These are phyloP conservation scores for Ariolimax columbianus DNA, from an alignment of 2,888 invertebrate genomes.

Conservation along the genomic window DNA sequence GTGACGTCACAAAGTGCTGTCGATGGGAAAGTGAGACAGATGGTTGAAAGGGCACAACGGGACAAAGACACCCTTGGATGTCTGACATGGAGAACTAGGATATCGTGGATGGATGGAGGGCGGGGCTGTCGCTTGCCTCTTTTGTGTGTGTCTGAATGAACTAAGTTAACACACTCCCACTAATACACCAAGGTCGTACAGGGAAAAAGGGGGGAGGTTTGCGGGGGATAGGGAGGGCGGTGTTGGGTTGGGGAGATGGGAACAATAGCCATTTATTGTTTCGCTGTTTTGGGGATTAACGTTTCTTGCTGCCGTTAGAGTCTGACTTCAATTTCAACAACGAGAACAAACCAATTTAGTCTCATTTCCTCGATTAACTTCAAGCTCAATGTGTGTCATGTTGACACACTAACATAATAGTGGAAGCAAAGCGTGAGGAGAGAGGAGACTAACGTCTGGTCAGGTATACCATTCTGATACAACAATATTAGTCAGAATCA, in stretches of 20 bases:
- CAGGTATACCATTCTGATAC: no score
- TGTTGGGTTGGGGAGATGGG: no score
- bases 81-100: background rate
- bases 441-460: no score
- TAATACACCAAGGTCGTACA: background rate
- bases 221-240: no score
- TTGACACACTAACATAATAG: no score
- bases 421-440: no score
- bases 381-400: no score
- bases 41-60: background rate
- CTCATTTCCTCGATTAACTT: no score
- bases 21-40: constrained; percentile 32
- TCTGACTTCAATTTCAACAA: background rate
- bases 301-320: background rate
- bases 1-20: constrained; percentile 38
- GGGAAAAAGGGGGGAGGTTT: no score
- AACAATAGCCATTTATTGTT: background rate
- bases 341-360: no score
- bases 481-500: no score
- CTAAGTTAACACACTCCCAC: background rate
- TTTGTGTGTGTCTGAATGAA: background rate
- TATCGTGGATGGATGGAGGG: background rate
- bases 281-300: background rate
- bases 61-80: constrained; percentile 21
- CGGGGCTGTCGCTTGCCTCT: background rate